Percentiles rank a stretch among this genome's conserved stretches.
Evolutionary conservation across 2,797 vertebrate genomes (phyloP).

Genomic region (Anableps anableps): DNA sequence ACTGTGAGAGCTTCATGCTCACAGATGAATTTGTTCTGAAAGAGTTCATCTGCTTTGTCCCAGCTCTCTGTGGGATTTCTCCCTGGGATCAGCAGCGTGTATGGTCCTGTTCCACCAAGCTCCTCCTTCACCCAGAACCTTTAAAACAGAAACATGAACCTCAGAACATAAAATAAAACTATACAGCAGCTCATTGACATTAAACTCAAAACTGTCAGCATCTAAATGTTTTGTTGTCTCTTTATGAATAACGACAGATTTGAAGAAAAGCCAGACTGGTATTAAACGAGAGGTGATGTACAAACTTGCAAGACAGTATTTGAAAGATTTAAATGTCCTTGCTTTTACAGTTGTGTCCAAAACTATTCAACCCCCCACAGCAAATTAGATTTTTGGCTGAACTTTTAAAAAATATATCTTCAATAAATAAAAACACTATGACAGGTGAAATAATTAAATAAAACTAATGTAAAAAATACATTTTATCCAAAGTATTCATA

Average conservation of each 20-base stretch:
- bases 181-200: background rate
- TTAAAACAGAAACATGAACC: background rate
- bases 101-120: accelerated
- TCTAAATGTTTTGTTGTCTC: too few species aligned
- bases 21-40: conserved; percentile 6
- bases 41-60: accelerated
- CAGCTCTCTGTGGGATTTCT: background rate
- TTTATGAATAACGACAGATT: too few species aligned
- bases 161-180: background rate
- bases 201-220: too few species aligned
- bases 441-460: background rate
- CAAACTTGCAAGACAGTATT: too few species aligned
- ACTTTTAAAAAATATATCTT: too few species aligned
- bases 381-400: too few species aligned
- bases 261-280: too few species aligned
- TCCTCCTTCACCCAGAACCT: background rate
- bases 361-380: too few species aligned
- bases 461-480: background rate
- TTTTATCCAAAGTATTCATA: background rate
- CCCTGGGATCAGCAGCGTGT: background rate
- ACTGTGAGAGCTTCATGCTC: background rate
- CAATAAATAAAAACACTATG: background rate
- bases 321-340: too few species aligned
- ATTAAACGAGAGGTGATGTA: too few species aligned
- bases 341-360: too few species aligned